Evolutionary conservation across 2,113 vertebrate species (phyloP).

Genomic region (Clarias magur): DNA sequence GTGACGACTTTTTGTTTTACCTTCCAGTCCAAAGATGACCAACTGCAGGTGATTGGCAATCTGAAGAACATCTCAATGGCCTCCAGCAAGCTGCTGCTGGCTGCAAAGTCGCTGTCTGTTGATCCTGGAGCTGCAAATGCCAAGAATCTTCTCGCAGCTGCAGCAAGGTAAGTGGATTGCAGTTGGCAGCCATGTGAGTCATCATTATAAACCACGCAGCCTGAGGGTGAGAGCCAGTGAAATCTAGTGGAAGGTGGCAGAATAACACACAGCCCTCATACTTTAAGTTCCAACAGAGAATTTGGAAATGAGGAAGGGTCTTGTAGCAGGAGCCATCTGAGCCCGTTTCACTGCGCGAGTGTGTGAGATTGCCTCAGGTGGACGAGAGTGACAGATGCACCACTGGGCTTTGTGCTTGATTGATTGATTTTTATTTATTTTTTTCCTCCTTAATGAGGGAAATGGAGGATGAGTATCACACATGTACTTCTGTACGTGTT

Average conservation of each 20-base stretch:
- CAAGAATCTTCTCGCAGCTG: constrained; percentile 94
- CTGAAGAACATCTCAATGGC: constrained; percentile 99
- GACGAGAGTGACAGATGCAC: constrained; percentile 61
- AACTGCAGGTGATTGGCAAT: constrained; percentile 97
- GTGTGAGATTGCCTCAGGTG: constrained; percentile 53
- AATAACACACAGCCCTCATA: not conserved
- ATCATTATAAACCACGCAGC: constrained; percentile 15
- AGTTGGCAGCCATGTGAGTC: constrained; percentile 2
- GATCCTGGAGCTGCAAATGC: constrained; percentile 96
- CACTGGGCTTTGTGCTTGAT: constrained; percentile 69
- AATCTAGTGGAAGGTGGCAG: not conserved
- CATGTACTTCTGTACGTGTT: constrained; percentile 42
- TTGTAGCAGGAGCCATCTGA: not conserved
- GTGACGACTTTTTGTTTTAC: constrained; percentile 6
- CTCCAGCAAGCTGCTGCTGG: constrained; percentile 94
- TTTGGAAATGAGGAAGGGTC: not conserved
- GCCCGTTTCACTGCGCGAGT: not conserved
- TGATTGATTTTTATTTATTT: constrained; percentile 61
- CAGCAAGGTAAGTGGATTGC: constrained; percentile 82
- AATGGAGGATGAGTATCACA: constrained; percentile 57
- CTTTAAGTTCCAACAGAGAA: not conserved
- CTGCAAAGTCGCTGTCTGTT: constrained; percentile 97
- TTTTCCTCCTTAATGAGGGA: constrained; percentile 73
- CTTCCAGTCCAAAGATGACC: constrained; percentile 92
- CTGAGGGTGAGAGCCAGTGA: not conserved